These are phyloP conservation scores for Stenichneumon culpator DNA, from an alignment of 2,888 invertebrate genomes.

Conservation along the genomic window DNA sequence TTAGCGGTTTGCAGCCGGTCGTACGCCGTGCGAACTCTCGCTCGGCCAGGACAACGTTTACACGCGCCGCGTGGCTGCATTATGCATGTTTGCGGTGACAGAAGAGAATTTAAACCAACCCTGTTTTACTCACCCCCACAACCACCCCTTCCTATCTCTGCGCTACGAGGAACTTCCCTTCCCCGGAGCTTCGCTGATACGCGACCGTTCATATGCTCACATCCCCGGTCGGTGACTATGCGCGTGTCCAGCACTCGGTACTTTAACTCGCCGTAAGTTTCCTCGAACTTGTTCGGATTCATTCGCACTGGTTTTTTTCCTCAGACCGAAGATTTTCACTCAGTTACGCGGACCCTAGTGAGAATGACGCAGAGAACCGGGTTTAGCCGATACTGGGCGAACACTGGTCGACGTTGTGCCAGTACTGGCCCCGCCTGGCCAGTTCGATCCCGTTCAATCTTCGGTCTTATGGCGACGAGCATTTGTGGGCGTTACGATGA, in stretches of 20 bases:
- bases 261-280: neutral
- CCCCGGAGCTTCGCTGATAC: neutral
- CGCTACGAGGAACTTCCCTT: slow-evolving; percentile 8
- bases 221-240: neutral
- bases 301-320: slow-evolving; percentile 1
- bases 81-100: slow-evolving; percentile 85
- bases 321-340: no score
- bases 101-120: slow-evolving; percentile 84
- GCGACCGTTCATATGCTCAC: neutral
- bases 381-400: neutral
- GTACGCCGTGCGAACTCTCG: slow-evolving; percentile 24
- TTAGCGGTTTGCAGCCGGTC: slow-evolving; percentile 81
- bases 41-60: slow-evolving; percentile 72
- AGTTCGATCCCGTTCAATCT: neutral
- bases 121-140: slow-evolving; percentile 69
- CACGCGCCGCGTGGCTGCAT: slow-evolving; percentile 82
- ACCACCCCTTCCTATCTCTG: slow-evolving; percentile 16
- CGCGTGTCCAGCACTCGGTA: neutral
- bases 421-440: neutral
- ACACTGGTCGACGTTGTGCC: neutral
- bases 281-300: slow-evolving; percentile 1
- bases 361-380: neutral
- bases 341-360: neutral
- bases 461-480: neutral
- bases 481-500: neutral